Percentiles rank a stretch among this genome's conserved stretches.
Evolutionary conservation across 2,113 vertebrate species (phyloP).

Genomic region (Vidua chalybeata): DNA sequence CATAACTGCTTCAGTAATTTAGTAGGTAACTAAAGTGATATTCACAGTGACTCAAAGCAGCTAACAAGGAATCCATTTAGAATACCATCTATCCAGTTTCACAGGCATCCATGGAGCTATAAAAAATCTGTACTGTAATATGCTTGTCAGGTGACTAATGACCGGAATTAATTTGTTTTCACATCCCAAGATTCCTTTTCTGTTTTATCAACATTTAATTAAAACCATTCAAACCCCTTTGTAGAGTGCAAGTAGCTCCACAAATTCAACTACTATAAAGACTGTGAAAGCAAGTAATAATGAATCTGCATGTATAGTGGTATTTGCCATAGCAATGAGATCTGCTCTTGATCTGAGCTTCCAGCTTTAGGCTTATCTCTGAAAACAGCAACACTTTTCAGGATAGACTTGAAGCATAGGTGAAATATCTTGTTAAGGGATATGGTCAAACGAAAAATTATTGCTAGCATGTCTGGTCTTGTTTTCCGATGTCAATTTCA

Average conservation of each 20-base stretch:
- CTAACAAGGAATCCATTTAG: conserved; percentile 49
- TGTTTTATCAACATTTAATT: conserved; percentile 68
- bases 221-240: conserved; percentile 41
- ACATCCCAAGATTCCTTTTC: conserved; percentile 65
- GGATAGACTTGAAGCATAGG: neutral
- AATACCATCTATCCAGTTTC: conserved; percentile 34
- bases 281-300: neutral
- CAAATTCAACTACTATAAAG: conserved; percentile 6
- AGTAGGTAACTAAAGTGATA: conserved; percentile 37
- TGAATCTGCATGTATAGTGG: neutral
- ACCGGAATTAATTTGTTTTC: conserved; percentile 42
- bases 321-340: neutral
- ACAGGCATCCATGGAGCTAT: conserved; percentile 49
- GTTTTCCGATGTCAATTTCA: neutral
- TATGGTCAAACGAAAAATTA: neutral
- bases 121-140: conserved; percentile 46
- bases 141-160: conserved; percentile 62
- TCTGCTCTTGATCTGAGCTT: neutral
- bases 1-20: conserved; percentile 18
- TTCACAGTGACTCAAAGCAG: conserved; percentile 31
- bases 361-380: neutral
- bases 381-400: neutral
- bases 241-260: conserved; percentile 7
- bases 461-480: neutral
- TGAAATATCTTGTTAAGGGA: neutral